phyloP scores from a whole-genome alignment of 2,888 invertebrate genomes.

The Andrena dorsata region DNA sequence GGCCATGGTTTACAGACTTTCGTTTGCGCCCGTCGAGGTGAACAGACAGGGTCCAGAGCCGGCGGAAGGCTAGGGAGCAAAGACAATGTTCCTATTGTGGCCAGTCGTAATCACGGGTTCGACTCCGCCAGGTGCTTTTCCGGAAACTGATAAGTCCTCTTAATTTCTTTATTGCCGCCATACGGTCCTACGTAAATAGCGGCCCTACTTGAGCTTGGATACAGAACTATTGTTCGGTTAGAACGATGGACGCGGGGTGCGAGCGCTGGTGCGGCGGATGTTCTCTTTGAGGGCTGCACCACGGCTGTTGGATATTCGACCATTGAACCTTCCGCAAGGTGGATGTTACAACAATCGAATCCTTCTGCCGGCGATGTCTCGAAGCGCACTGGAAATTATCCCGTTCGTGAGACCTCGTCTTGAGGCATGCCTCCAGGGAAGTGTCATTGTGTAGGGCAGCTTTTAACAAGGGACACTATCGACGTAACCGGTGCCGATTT shows the following conservation, averaged over 20 bases:
- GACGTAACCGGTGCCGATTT: no score
- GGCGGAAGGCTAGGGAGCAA: conserved; percentile 31
- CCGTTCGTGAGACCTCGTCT: not conserved
- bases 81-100: conserved; percentile 74
- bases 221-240: conserved; percentile 56
- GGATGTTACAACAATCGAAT: conserved; percentile 6
- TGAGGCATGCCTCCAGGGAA: no score
- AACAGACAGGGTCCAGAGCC: conserved; percentile 31
- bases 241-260: conserved; percentile 16
- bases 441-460: no score
- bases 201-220: conserved; percentile 45
- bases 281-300: conserved; percentile 24
- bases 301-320: not conserved
- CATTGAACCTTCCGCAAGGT: not conserved
- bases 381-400: not conserved
- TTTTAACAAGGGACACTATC: no score
- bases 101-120: conserved; percentile 66
- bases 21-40: conserved; percentile 65
- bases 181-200: conserved; percentile 69
- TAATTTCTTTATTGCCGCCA: conserved; percentile 80
- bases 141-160: conserved; percentile 81
- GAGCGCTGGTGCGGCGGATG: conserved; percentile 15
- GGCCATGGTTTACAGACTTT: conserved; percentile 73
- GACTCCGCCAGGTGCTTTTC: conserved; percentile 81
- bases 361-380: not conserved